A percentile compares a stretch with the other conserved stretches of the same genome.
These are phyloP conservation scores for Trypoxylon attenuatum DNA, from an alignment of 2,888 invertebrate species.

Conservation along the genomic window DNA sequence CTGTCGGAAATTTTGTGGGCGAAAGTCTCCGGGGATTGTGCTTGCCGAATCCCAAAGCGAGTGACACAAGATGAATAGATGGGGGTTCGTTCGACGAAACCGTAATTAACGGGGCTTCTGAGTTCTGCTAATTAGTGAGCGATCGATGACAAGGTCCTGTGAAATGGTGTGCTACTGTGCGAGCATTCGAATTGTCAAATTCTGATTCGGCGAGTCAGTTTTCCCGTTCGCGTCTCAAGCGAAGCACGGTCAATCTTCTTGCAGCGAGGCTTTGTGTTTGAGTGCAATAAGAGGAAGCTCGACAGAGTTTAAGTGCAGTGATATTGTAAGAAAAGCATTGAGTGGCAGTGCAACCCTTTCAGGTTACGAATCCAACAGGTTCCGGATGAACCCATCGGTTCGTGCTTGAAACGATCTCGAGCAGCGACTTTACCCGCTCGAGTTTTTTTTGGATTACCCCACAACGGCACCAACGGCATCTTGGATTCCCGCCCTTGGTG, in stretches of 20 bases:
- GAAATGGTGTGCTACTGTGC: not conserved
- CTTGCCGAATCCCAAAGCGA: no score
- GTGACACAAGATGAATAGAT: not conserved
- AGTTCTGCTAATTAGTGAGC: not conserved
- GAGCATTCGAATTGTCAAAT: no score
- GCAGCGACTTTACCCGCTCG: slow-evolving; percentile 1
- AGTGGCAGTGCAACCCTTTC: slow-evolving; percentile 29
- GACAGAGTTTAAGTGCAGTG: slow-evolving; percentile 34
- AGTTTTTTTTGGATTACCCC: slow-evolving; percentile 42
- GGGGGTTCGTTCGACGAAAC: not conserved
- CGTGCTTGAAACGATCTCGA: slow-evolving; percentile 4
- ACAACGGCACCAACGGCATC: slow-evolving; percentile 32
- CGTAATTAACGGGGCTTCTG: not conserved
- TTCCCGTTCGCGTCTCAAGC: not conserved
- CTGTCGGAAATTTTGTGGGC: no score
- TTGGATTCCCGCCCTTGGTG: slow-evolving; percentile 50
- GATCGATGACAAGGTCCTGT: not conserved
- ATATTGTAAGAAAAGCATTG: not conserved
- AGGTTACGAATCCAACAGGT: slow-evolving; percentile 39
- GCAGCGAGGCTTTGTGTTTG: slow-evolving; percentile 15
- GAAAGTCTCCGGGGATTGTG: no score
- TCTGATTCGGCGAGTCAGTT: not conserved
- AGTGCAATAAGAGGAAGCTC: slow-evolving; percentile 19
- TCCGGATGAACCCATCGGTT: slow-evolving; percentile 1
- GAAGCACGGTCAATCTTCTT: not conserved